A percentile compares a stretch with the other conserved stretches of the same genome.
Evolutionary conservation across 2,113 vertebrate genomes (phyloP).

Genomic region (Dryoscopus gambensis): DNA sequence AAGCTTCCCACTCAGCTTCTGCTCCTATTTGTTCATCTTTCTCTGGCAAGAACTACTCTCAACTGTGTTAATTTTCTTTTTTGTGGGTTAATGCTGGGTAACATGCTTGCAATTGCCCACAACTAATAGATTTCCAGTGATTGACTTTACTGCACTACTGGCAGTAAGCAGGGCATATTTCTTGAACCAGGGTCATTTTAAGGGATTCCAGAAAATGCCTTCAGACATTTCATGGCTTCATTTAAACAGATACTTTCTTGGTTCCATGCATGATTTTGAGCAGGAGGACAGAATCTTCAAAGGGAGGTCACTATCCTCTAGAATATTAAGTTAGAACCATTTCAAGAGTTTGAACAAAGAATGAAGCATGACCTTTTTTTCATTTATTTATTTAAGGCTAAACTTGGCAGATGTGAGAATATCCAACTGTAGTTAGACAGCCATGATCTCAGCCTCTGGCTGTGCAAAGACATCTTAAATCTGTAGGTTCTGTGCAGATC

Average conservation of each 20-base stretch:
- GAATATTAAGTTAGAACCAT: conserved; percentile 22
- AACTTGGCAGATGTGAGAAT: conserved; percentile 55
- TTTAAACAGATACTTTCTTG: not conserved
- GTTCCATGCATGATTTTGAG: not conserved
- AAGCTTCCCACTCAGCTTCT: conserved; percentile 65
- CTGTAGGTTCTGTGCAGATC: conserved; percentile 48
- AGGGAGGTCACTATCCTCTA: not conserved
- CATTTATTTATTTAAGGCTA: conserved; percentile 64
- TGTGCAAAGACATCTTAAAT: conserved; percentile 57
- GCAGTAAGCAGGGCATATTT: not conserved
- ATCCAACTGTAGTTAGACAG: conserved; percentile 54
- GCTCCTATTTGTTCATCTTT: conserved; percentile 60
- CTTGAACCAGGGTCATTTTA: conserved; percentile 43
- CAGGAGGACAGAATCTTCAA: not conserved
- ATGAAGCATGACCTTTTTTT: conserved; percentile 21
- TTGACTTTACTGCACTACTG: conserved; percentile 13
- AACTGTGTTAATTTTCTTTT: conserved; percentile 46
- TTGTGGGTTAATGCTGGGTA: conserved; percentile 47
- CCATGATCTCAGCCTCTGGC: conserved; percentile 62
- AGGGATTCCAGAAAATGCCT: conserved; percentile 2
- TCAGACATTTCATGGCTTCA: conserved; percentile 2
- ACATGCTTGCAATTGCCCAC: conserved; percentile 1
- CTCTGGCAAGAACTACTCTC: conserved; percentile 36
- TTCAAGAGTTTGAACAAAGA: conserved; percentile 35
- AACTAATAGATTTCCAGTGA: conserved; percentile 47